Evolutionary conservation across 2,797 vertebrate species (phyloP), one percentile per base, ranked within the genome.

Genomic region (Sebastes glaucus): DNA sequence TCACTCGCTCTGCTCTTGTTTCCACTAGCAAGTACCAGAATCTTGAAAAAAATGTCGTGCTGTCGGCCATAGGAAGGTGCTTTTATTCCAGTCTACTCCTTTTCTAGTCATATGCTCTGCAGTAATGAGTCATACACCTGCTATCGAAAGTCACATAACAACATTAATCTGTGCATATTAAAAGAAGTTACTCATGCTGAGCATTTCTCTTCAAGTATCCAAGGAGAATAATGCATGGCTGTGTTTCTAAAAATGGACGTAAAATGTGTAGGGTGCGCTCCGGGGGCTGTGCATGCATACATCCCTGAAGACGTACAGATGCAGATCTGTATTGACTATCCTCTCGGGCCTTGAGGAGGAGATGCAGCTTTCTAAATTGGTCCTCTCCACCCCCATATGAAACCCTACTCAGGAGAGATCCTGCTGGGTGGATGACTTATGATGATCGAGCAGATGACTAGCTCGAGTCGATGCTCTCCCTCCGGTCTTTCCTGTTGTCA

Each of bases 61-160:
- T 78, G 46, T 57, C 20, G 8, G 13, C 61, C 49, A 33, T 70
- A 55, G 64, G 52, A 71, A 78, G 33, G 32, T 30, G 66, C 35
- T 82, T 30, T 69, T 52, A 28, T 32, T 52, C 22, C 27, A 27
- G 33, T 73, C 57, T 28, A 11, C 78, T 82, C 7, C n/a, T 66
- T 71, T 67, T 72, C 33, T 49, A 52, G 52, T 76, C 56, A 59
- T 69, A 57, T 77, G 53, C 69, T 87, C 84, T 86, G 76, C 81
- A 84, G 71, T 53, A 83, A 83, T 88, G 83, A 92, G 42, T 92
- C 88, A 91, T 77, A 64, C 46, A 89, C 77, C 86, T 86, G 77
- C 74, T 78, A 56, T 75, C 78, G 42, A 80, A 82, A 88, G 73
- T 38, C 56, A 72, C 62, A 74, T 38, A 67, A 78, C 38, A 84